A percentile compares a stretch with the other conserved stretches of the same genome.
phyloP scores from a whole-genome alignment of 2,888 invertebrate genomes.

The Trissolcus japonicus region DNA sequence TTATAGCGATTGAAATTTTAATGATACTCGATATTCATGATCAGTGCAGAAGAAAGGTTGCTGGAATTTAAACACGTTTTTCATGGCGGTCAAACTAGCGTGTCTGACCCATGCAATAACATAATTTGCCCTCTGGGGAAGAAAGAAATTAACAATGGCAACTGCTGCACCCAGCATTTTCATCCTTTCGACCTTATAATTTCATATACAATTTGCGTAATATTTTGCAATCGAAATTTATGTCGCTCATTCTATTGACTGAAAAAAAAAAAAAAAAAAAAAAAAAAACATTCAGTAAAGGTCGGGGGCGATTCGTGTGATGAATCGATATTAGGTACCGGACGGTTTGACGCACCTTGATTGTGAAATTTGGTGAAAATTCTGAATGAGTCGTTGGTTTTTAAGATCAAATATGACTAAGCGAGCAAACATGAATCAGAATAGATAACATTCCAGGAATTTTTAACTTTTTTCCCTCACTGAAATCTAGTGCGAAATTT shows the following conservation, averaged over 20 bases:
- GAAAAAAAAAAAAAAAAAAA: too few relatives aligned
- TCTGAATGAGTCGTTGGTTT: too few relatives aligned
- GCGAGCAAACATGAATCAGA: too few relatives aligned
- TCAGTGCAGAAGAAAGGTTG: slow-evolving; percentile 8
- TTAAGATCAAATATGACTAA: too few relatives aligned
- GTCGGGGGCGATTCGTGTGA: too few relatives aligned
- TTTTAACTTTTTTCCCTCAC: not conserved
- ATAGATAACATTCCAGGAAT: slow-evolving; percentile 1
- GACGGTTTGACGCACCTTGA: too few relatives aligned
- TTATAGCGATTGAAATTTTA: not conserved
- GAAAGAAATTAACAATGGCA: slow-evolving; percentile 13
- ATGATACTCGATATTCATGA: slow-evolving; percentile 3
- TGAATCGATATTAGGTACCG: slow-evolving; percentile 2
- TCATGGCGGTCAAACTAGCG: slow-evolving; percentile 13
- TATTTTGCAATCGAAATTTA: slow-evolving; percentile 24
- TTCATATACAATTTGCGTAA: slow-evolving; percentile 8
- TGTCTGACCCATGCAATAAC: slow-evolving; percentile 35
- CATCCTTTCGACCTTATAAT: slow-evolving; percentile 4
- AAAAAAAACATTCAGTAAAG: not conserved
- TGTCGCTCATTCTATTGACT: slow-evolving; percentile 1
- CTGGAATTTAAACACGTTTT: slow-evolving; percentile 16
- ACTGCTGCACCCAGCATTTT: slow-evolving; percentile 8
- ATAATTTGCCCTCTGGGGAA: slow-evolving; percentile 8
- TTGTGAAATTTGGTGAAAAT: slow-evolving; percentile 2
- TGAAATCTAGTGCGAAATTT: slow-evolving; percentile 24